phyloP scores from a whole-genome alignment of 2,888 invertebrate genomes.

The Apotomis betuletana region DNA sequence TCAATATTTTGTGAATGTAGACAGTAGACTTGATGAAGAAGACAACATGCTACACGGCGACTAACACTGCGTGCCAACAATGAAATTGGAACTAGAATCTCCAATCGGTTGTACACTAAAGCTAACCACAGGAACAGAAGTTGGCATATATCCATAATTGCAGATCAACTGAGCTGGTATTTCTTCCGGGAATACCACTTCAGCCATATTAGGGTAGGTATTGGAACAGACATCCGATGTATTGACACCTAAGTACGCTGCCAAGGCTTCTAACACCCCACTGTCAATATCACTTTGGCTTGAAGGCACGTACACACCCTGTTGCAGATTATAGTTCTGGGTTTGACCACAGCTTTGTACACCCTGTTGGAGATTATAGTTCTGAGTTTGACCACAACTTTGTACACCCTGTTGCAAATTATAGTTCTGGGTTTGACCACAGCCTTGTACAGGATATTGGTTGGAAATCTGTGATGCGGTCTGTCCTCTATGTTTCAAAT shows the following conservation, averaged over 20 bases:
- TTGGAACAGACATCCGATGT: background rate
- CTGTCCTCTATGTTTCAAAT: background rate
- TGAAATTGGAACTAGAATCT: constrained; percentile 42
- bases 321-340: background rate
- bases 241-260: constrained; percentile 6
- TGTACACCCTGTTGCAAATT: background rate
- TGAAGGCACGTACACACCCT: background rate
- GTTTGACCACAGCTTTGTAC: background rate
- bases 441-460: background rate
- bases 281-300: background rate
- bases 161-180: constrained; percentile 60
- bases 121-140: constrained; percentile 54
- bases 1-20: too few relatives aligned
- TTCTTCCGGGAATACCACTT: constrained; percentile 54
- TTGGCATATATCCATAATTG: constrained; percentile 53
- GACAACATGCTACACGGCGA: background rate
- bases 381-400: background rate
- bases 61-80: constrained; percentile 45
- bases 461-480: background rate
- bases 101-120: constrained; percentile 56
- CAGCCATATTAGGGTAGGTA: constrained; percentile 48
- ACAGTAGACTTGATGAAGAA: too few relatives aligned
- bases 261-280: background rate
- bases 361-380: background rate
- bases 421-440: too few relatives aligned